Evolutionary conservation across 2,888 invertebrate genomes (phyloP).

Genomic region (Prosapia bicincta): DNA sequence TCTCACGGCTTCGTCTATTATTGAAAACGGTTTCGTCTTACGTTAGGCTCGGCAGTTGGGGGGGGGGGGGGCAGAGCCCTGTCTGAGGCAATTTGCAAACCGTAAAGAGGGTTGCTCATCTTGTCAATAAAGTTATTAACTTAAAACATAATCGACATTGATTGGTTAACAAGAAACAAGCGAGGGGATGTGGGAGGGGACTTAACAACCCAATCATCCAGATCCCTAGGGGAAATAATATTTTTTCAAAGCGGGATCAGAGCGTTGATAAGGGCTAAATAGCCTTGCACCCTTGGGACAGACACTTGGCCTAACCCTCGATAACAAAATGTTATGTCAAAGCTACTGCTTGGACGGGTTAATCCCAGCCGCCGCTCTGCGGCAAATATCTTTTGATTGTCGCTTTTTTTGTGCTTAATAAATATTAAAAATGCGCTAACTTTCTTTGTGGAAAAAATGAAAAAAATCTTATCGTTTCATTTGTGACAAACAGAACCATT

Average conservation of each 20-base stretch:
- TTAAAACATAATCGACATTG: background rate
- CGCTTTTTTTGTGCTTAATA: no score
- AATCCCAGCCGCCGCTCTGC: no score
- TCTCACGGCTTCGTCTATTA: background rate
- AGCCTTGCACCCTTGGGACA: background rate
- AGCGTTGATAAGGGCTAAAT: background rate
- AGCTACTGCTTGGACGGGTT: background rate
- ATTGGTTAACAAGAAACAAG: background rate
- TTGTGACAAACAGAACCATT: no score
- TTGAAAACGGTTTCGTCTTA: no score
- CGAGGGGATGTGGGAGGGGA: background rate
- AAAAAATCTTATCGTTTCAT: no score
- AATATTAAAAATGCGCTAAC: no score
- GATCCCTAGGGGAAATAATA: background rate
- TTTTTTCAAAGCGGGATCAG: background rate
- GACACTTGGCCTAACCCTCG: background rate
- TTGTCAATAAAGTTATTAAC: background rate
- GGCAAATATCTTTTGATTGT: no score
- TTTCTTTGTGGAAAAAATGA: no score
- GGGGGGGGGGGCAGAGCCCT: no score
- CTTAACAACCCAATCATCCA: background rate
- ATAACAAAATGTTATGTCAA: background rate
- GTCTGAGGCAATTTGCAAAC: conserved; percentile 2
- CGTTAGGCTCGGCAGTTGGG: no score
- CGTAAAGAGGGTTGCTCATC: background rate